Conservation (phyloP, 2,888 invertebrate genomes). For the Drosophila crucigera region DNA sequence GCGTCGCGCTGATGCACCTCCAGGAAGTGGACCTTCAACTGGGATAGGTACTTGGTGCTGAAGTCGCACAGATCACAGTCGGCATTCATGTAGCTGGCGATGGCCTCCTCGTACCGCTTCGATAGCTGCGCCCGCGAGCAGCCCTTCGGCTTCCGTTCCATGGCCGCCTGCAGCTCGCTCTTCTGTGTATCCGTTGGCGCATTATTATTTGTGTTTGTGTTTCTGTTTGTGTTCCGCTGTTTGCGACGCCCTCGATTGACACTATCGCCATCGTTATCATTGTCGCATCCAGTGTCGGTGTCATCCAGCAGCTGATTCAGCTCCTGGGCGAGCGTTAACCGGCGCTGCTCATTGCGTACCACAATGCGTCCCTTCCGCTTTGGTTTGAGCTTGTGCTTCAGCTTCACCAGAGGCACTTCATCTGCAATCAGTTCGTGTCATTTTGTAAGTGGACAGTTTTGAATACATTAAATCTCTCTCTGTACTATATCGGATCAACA, state of each 20-base stretch:
- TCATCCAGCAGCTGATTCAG: slow-evolving; percentile 54
- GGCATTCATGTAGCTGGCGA: slow-evolving; percentile 75
- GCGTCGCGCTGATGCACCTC: slow-evolving; percentile 75
- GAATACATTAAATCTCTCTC: neutral
- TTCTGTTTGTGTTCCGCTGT: neutral
- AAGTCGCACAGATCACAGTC: slow-evolving; percentile 79
- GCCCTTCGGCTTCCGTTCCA: slow-evolving; percentile 73
- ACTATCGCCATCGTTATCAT: neutral
- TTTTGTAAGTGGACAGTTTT: neutral
- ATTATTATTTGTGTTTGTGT: neutral
- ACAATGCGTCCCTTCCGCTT: slow-evolving; percentile 38
- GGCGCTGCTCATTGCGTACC: slow-evolving; percentile 15
- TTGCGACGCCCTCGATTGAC: slow-evolving; percentile 38
- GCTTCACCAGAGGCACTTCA: slow-evolving; percentile 64
- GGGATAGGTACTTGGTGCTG: slow-evolving; percentile 68
- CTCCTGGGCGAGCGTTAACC: slow-evolving; percentile 52
- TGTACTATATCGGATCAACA: too few species aligned
- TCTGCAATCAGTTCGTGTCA: slow-evolving; percentile 36
- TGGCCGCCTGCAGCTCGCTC: slow-evolving; percentile 52
- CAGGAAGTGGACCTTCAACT: slow-evolving; percentile 74
- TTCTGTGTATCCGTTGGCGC: slow-evolving; percentile 38
- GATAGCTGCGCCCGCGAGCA: slow-evolving; percentile 69
- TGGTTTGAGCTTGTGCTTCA: slow-evolving; percentile 61
- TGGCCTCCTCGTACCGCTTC: slow-evolving; percentile 69
- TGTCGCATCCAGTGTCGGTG: slow-evolving; percentile 1